Evolutionary conservation across 2,888 invertebrate genomes (phyloP).

Genomic region (Nephrotoma appendiculata): DNA sequence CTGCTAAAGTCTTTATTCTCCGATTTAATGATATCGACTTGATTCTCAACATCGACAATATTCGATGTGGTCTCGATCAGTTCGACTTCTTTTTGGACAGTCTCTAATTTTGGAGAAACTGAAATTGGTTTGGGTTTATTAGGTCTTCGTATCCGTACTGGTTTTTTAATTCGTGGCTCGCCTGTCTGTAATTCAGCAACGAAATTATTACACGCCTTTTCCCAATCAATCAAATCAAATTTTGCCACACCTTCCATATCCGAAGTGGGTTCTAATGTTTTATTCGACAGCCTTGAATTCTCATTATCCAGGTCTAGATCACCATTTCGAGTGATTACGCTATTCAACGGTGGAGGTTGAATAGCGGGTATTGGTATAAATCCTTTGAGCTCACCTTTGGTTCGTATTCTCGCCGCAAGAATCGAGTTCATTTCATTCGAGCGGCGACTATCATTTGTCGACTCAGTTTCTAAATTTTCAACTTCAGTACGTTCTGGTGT

Average conservation of each 20-base stretch:
- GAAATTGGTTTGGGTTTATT: conserved; percentile 27
- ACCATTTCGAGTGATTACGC: conserved; percentile 13
- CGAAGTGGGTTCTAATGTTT: conserved; percentile 2
- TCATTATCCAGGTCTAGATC: conserved; percentile 7
- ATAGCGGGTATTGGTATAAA: conserved; percentile 26
- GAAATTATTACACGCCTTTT: conserved; percentile 60
- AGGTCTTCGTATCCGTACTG: conserved; percentile 30
- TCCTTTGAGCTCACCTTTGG: conserved; percentile 71
- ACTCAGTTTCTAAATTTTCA: not conserved
- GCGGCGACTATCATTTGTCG: conserved; percentile 1
- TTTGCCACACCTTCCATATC: conserved; percentile 12
- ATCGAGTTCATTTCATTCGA: conserved; percentile 41
- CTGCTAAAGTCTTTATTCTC: not conserved
- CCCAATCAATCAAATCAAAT: conserved; percentile 35
- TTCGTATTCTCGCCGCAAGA: conserved; percentile 58
- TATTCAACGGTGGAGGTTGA: conserved; percentile 20
- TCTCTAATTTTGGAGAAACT: not conserved
- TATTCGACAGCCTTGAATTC: not conserved
- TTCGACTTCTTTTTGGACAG: conserved; percentile 19
- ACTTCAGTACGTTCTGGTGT: not conserved
- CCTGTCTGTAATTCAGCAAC: conserved; percentile 56
- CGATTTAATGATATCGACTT: not conserved
- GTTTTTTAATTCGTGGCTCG: conserved; percentile 36
- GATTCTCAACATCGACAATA: not conserved
- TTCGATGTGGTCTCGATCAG: conserved; percentile 18